Base-by-base conservation (phyloP, 2,888 invertebrate species). In the Silvanus unidentatus region DNA sequence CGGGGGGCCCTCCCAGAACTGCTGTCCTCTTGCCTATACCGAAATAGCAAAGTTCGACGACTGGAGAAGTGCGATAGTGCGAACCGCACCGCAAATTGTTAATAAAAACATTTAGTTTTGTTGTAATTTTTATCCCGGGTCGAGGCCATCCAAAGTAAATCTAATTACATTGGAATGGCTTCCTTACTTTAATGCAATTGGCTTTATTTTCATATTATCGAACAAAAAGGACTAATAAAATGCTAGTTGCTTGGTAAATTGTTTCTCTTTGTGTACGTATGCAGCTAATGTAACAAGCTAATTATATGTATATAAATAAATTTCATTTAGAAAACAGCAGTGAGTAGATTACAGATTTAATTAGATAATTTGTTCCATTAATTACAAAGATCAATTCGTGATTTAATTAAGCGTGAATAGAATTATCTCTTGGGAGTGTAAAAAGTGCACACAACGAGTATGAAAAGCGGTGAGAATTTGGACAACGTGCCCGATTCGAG, bases 401-500 rank as follows among this genome's bases (percentile, higher is more conserved):
- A 11, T 5, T 32, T 32, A 32, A 32, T 3, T 3, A 32, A 32
- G 32, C n/a, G 32, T 32, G 32, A 32, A 32, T 32, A 32, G 12
- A 32, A 11, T 12, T 32, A 32, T 32, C n/a, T n/a, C 3, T 32
- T 32, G 3, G 32, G 3, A 32, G 10, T 28, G 28, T 8, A 28
- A 10, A 28, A 28, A 8, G 6, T 28, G n/a, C n/a, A n/a, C n/a
- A n/a, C n/a, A n/a, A n/a, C n/a, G n/a, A n/a, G n/a, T n/a, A 22
- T 22, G 22, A 22, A 3, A 22, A 22, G 3, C 22, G 22, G 22
- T 22, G 22, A 5, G 8, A 32, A 38, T 43, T 42, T 54, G n/a
- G 45, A 55, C 11, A 58, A 82, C 51, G 73, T 94, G 48, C 83
- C 85, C 42, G 86, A 86, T 69, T 90, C 91, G 0, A 80, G 80